phyloP scores from a whole-genome alignment of 1,140 invertebrate genomes.

The Venustaconcha ellipsiformis region DNA sequence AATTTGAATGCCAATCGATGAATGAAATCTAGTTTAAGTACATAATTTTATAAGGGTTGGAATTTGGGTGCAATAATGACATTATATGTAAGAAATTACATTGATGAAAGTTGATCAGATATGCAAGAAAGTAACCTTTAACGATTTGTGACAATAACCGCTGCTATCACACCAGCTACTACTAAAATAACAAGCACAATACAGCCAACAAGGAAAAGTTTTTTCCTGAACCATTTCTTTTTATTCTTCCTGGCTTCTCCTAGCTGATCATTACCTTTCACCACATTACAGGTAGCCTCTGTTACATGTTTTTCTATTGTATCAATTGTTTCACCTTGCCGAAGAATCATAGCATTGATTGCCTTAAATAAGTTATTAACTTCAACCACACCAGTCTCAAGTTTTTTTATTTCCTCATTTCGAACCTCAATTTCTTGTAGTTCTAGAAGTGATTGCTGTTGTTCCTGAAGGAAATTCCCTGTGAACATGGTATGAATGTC shows the following conservation, averaged over 20 bases:
- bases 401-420: slow-evolving; percentile 28
- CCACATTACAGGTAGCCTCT: slow-evolving; percentile 7
- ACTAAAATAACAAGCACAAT: slow-evolving; percentile 17
- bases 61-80: no score
- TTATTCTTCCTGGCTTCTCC: slow-evolving; percentile 7
- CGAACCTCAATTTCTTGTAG: slow-evolving; percentile 20
- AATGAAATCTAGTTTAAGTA: no score
- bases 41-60: no score
- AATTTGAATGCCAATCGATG: no score
- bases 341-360: slow-evolving; percentile 29
- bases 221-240: slow-evolving; percentile 24
- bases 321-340: slow-evolving; percentile 29
- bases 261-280: slow-evolving; percentile 12
- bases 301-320: slow-evolving; percentile 19
- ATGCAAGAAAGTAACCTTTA: background rate
- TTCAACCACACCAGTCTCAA: slow-evolving; percentile 29
- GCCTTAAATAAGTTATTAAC: slow-evolving; percentile 30
- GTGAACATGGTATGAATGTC: slow-evolving; percentile 23
- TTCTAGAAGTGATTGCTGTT: slow-evolving; percentile 20
- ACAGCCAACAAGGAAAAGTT: slow-evolving; percentile 22
- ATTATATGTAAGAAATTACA: no score
- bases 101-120: no score
- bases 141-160: slow-evolving; percentile 18
- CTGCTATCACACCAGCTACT: slow-evolving; percentile 15
- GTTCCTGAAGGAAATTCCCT: slow-evolving; percentile 21